Evolutionary conservation across 1,140 invertebrate species (phyloP), one percentile per base, ranked within the genome.

Genomic region (Oedothorax gibbosus): DNA sequence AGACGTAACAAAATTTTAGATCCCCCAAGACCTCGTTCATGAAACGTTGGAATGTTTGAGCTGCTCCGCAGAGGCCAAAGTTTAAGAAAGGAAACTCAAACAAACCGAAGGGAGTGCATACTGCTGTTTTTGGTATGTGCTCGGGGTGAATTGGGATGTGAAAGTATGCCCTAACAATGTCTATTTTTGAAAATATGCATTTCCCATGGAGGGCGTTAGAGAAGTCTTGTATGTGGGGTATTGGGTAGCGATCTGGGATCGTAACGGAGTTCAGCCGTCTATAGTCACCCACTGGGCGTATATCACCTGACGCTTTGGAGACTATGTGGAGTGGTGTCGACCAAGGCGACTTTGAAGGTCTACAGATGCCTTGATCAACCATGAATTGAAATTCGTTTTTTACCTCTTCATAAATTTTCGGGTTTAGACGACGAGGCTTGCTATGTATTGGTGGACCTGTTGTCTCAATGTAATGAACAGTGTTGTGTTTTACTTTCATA

Each of bases 311-410:
- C 5, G 35, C 35, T 35, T 35, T 35, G 35, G 35, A 35, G 35
- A 35, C 35, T 35, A 35, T 35, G 35, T 35, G 35, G 35, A 35
- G 35, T 35, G 35, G 35, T 35, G 35, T 35, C 35, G 35, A 35
- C 35, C 35, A 35, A 35, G 35, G 35, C 35, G 35, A 35, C 35
- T 35, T 35, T 35, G 35, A 35, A n/a, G 35, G 35, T 35, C 35
- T 35, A 35, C 88, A 87, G 12, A 89, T 89, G 15, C 89, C 90
- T 15, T 64, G 71, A 21, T 72, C 87, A 79, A 62, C 69, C 88
- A 71, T 89, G 88, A 49, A 86, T 49, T 57, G 85, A 11, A 51
- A 91, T 14, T 84, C 83, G 21, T 89, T 15, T 81, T 71, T 81
- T 35, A 72, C 68, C 4, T 12, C 66, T 10, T 81, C 35, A 50